A percentile compares a stretch with the other conserved stretches of the same genome.
These are phyloP conservation scores for Callochromis pleurospilus DNA, from an alignment of 2,113 vertebrate genomes.

Conservation along the genomic window DNA sequence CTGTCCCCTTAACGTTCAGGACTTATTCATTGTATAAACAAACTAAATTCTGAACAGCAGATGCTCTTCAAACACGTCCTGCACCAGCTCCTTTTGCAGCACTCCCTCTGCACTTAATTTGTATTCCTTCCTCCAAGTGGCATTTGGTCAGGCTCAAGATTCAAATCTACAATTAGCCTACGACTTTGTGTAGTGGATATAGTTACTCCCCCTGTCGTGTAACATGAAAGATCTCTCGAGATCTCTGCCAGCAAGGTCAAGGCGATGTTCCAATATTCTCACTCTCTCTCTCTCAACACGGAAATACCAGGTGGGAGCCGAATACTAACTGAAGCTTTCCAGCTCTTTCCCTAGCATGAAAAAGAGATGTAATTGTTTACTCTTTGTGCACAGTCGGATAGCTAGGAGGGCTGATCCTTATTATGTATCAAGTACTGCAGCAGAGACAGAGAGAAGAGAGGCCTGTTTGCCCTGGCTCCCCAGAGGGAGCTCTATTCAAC, in stretches of 20 bases:
- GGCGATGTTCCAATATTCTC: not conserved
- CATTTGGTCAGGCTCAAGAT: constrained; percentile 33
- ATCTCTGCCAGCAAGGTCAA: constrained; percentile 37
- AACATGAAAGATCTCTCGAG: constrained; percentile 24
- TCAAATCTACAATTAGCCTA: constrained; percentile 56
- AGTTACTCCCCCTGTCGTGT: not conserved
- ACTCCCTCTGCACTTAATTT: constrained; percentile 29
- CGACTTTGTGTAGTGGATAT: constrained; percentile 12
- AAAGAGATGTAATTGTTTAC: constrained; percentile 59
- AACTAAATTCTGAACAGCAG: constrained; percentile 36
- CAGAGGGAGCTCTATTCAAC: constrained; percentile 39
- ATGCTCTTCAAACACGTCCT: not conserved
- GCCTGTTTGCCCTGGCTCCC: constrained; percentile 46
- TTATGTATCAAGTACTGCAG: constrained; percentile 37
- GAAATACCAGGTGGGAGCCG: constrained; percentile 15
- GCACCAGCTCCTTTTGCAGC: not conserved
- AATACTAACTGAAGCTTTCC: constrained; percentile 15
- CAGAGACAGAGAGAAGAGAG: constrained; percentile 34
- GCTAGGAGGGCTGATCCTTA: constrained; percentile 44
- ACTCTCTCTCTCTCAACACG: not conserved
- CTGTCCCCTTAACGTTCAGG: not conserved
- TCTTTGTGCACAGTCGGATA: constrained; percentile 28
- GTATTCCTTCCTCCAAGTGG: constrained; percentile 23
- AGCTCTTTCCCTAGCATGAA: constrained; percentile 18
- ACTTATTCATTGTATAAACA: constrained; percentile 54